Base-by-base conservation (phyloP, 2,888 invertebrate species). In the Agrochola macilenta region DNA sequence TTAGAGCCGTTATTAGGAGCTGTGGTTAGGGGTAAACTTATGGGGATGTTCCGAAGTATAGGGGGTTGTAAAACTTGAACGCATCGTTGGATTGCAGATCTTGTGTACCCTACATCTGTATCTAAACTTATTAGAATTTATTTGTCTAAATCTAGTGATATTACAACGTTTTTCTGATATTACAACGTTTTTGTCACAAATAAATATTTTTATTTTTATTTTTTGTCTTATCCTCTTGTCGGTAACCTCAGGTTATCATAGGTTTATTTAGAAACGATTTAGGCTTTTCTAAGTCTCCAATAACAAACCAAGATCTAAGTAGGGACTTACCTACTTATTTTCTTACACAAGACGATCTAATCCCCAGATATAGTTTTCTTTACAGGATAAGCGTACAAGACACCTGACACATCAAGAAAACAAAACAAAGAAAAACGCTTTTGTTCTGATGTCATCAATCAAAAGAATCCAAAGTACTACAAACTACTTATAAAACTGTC, bases 1-100 rank as follows among this genome's bases (percentile, higher is more conserved):
- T 91, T 91, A 92, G 81, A 80, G 78, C 89, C 89, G 88, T 90
- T 91, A 92, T 91, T 90, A 91, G 83, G 82, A 87, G 76, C 82
- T 70, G 82, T 86, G 87, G 89, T 90, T 89, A 89, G 88, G 89
- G 88, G 86, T 85, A 78, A 87, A 87, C 89, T 90, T 89, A 89
- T 87, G 86, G 89, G 87, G 89, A 89, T 88, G 89, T 86, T 87
- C 65, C 85, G 81, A 83, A 83, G 80, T 82, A 85, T 75, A 85
- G 83, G 81, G 81, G 71, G 86, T 72, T 79, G 76, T 84, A 84
- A 84, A 84, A 73, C 79, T 82, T 81, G 77, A 83, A 83, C 77
- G 79, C 66, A 77, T 76, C 46, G 74, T 76, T 64, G 79, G 75
- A 81, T 86, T 84, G 74, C 84, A 75, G 77, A 64, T 81, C 79